Evolutionary conservation across 2,888 invertebrate genomes (phyloP).

Genomic region (Panzeria rudis): DNA sequence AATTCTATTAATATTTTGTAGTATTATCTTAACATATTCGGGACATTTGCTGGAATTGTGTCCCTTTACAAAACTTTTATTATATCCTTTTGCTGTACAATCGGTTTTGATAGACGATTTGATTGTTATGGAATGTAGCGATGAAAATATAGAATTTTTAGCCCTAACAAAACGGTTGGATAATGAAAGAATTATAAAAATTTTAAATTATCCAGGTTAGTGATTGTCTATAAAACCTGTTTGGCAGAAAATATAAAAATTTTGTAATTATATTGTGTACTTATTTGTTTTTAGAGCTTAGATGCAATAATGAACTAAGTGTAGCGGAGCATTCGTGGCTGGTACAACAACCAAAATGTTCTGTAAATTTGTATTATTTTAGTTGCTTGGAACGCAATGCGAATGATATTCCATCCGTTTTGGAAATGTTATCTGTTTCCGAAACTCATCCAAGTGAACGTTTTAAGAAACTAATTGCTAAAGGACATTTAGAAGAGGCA

Average conservation of each 20-base stretch:
- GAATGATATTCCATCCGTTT: constrained; percentile 76
- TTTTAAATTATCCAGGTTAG: constrained; percentile 82
- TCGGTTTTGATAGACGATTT: constrained; percentile 79
- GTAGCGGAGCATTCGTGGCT: constrained; percentile 81
- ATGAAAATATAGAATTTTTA: constrained; percentile 80
- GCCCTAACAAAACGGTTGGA: constrained; percentile 77
- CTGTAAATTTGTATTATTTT: constrained; percentile 82
- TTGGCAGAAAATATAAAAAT: background rate
- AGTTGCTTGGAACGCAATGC: constrained; percentile 75
- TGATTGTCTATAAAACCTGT: background rate
- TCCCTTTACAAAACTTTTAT: constrained; percentile 78
- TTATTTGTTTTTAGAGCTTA: constrained; percentile 76
- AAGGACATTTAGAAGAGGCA: constrained; percentile 82
- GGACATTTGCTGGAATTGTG: constrained; percentile 82
- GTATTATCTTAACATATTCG: constrained; percentile 79
- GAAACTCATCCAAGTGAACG: constrained; percentile 83
- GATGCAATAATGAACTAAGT: constrained; percentile 80
- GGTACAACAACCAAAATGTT: constrained; percentile 81
- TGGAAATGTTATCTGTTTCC: constrained; percentile 82
- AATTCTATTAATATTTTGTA: constrained; percentile 56
- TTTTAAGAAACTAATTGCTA: constrained; percentile 82
- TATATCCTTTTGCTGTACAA: constrained; percentile 65
- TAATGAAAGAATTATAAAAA: constrained; percentile 77
- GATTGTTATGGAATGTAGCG: constrained; percentile 80
- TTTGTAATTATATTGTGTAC: no score